phyloP scores from a whole-genome alignment of 37 sponge, comb jelly and placozoan species.

The Halisarca cf. caerulea region DNA sequence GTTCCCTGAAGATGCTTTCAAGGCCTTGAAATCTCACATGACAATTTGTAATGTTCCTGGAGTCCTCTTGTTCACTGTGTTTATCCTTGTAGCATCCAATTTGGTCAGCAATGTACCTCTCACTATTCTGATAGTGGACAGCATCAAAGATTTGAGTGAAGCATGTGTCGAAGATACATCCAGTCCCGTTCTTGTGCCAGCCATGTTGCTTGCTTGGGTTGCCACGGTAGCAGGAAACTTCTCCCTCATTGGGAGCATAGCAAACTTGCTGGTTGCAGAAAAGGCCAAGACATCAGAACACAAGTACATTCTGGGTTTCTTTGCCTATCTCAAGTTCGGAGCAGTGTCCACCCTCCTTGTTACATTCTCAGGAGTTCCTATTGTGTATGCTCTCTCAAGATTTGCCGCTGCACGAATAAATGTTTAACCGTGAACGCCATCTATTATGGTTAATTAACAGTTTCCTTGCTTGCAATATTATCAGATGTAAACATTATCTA shows the following conservation, averaged over 20 bases:
- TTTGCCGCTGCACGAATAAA: too few species aligned
- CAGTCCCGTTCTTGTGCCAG: slow-evolving; percentile 34
- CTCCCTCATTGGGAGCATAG: slow-evolving; percentile 87
- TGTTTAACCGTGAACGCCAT: too few species aligned
- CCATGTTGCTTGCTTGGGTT: slow-evolving; percentile 81
- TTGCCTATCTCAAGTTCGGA: slow-evolving; percentile 80
- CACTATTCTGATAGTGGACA: slow-evolving; percentile 68
- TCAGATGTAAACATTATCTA: too few species aligned
- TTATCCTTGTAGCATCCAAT: slow-evolving; percentile 79
- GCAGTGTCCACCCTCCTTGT: slow-evolving; percentile 72
- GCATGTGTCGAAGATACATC: slow-evolving; percentile 42
- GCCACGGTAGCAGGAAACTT: slow-evolving; percentile 88
- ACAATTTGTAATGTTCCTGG: slow-evolving; percentile 48
- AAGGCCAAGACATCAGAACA: slow-evolving; percentile 46
- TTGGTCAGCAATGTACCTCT: slow-evolving; percentile 86
- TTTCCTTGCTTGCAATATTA: too few species aligned
- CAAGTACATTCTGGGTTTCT: slow-evolving; percentile 67
- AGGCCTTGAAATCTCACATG: slow-evolving; percentile 45
- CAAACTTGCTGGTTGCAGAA: slow-evolving; percentile 91
- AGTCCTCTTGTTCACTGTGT: slow-evolving; percentile 64
- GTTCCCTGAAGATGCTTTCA: slow-evolving; percentile 57
- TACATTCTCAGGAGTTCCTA: slow-evolving; percentile 60
- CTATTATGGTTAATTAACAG: too few species aligned
- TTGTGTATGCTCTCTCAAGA: slow-evolving; percentile 69
- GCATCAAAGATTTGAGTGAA: slow-evolving; percentile 35